Evolutionary conservation across 2,113 vertebrate species (phyloP), one percentile per base, ranked within the genome.

Genomic region (Urocynchramus pylzowi): DNA sequence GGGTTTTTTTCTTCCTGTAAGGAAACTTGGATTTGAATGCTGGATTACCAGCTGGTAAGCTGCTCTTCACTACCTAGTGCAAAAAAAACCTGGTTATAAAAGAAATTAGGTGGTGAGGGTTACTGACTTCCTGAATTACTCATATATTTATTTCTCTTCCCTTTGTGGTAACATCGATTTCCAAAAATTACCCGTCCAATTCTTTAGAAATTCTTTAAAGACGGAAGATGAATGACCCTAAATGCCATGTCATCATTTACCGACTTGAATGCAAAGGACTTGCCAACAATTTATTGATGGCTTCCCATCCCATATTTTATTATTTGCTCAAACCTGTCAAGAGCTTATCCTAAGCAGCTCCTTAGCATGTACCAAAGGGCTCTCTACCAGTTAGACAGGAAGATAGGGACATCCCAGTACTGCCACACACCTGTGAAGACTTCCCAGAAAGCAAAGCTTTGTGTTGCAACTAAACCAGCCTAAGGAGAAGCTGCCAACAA

Each of bases 161-260:
- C 53, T 67, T 63, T 47, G 30, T 27, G 39, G 53, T 26, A 83
- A 54, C 33, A 76, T 23, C 9, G 8, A 17, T 53, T 68, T 56
- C 67, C 35, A 73, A 39, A 69, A 49, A 28, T 20, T 24, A 59
- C 41, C 39, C 22, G 15, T 31, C 41, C 16, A 59, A 68, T 45
- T 44, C 13, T 44, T 81, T 6, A 74, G 5, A 89, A 77, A 90
- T 27, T 56, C 31, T 56, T 84, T 31, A 61, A 73, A 86, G 47
- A 69, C 65, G 56, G 41, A 53, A 70, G 54, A 47, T 1, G 1
- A 67, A 16, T 2, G 2, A 45, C 37, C 3, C 0, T 16, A 31
- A 89, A n/a, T n/a, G 19, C 47, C 31, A 5, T 1, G 3, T 22
- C 56, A n/a, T 41, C 9, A 31, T 84, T 90, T 85, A 61, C 24